Evolutionary conservation across 2,797 vertebrate genomes (phyloP).

Genomic region (Okamejei kenojei): DNA sequence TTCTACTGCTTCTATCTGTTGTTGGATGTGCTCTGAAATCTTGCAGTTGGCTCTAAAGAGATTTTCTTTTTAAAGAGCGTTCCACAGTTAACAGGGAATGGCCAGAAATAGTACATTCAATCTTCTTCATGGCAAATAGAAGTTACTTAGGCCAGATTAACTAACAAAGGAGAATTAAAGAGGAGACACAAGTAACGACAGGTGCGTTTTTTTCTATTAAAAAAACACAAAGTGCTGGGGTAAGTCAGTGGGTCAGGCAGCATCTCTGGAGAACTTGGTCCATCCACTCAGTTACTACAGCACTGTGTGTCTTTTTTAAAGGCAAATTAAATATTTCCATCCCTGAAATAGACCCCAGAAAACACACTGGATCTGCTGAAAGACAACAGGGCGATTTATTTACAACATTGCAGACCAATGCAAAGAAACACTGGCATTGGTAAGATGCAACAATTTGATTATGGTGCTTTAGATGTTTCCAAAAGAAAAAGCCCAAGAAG

Average conservation of each 20-base stretch:
- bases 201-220: too few relatives aligned
- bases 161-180: not conserved
- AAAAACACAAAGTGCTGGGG: too few relatives aligned
- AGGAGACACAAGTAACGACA: too few relatives aligned
- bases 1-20: not conserved
- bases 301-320: not conserved
- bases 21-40: not conserved
- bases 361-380: too few relatives aligned
- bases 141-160: not conserved
- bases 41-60: not conserved
- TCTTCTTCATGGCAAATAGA: not conserved
- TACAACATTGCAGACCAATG: not conserved
- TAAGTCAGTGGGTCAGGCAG: too few relatives aligned
- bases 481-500: not conserved
- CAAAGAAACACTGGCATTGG: not conserved
- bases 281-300: too few relatives aligned
- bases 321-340: not conserved
- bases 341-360: not conserved
- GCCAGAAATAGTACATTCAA: not conserved
- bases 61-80: not conserved
- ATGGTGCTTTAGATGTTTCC: not conserved
- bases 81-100: not conserved
- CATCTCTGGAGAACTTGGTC: too few relatives aligned
- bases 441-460: not conserved
- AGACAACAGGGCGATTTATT: too few relatives aligned